phyloP scores from a whole-genome alignment of 2,113 vertebrate genomes.

The Tricholaema leucomelas region DNA sequence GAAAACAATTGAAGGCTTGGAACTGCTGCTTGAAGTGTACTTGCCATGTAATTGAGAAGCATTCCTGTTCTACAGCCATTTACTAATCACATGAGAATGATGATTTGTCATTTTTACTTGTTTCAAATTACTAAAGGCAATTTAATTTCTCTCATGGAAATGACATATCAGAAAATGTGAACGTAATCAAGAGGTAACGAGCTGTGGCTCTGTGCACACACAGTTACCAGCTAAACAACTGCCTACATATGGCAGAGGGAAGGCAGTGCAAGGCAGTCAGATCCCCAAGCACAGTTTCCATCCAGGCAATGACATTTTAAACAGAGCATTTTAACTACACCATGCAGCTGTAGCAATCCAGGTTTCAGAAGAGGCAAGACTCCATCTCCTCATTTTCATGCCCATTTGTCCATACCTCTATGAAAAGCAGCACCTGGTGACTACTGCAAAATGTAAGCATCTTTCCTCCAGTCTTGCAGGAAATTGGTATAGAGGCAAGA shows the following conservation, averaged over 20 bases:
- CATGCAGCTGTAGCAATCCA: neutral
- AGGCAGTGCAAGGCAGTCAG: neutral
- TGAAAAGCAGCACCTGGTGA: neutral
- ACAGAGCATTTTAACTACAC: neutral
- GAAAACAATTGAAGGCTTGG: conserved; percentile 8
- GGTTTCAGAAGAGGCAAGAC: neutral
- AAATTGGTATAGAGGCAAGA: neutral
- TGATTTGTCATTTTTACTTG: conserved; percentile 62
- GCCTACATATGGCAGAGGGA: neutral
- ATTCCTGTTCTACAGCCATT: conserved; percentile 38
- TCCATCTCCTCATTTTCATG: neutral
- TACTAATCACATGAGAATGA: conserved; percentile 30
- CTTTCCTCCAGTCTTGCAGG: neutral
- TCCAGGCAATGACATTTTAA: neutral
- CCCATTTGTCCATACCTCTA: neutral
- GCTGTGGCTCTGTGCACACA: conserved; percentile 29
- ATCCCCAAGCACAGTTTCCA: neutral
- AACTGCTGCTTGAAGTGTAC: conserved; percentile 16
- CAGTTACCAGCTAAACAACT: neutral
- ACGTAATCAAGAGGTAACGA: conserved; percentile 57
- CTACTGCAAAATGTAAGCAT: neutral
- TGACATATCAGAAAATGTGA: conserved; percentile 29
- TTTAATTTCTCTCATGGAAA: conserved; percentile 60
- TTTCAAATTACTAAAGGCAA: conserved; percentile 60
- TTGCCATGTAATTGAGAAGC: conserved; percentile 57